Conservation (phyloP, 2,888 invertebrate species). For the Oegoconia quadripuncta region DNA sequence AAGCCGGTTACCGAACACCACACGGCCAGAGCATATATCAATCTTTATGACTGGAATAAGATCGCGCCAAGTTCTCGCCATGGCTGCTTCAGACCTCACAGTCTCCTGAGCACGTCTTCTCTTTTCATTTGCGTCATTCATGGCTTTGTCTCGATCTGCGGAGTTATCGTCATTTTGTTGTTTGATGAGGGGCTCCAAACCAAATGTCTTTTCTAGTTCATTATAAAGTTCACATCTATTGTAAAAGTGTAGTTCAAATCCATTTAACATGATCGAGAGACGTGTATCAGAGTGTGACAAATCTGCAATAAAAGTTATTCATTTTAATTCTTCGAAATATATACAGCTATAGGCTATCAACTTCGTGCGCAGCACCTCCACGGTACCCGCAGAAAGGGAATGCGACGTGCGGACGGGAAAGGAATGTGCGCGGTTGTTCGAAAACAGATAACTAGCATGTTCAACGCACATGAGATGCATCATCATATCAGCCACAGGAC, state of each 20-base stretch:
- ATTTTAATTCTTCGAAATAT: no score
- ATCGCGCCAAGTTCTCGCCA: slow-evolving; percentile 95
- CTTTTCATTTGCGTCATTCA: slow-evolving; percentile 82
- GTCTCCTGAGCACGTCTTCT: slow-evolving; percentile 70
- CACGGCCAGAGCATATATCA: slow-evolving; percentile 93
- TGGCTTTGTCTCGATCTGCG: slow-evolving; percentile 76
- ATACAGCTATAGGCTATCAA: no score
- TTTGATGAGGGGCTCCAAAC: slow-evolving; percentile 88
- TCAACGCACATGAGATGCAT: no score
- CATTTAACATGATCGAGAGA: slow-evolving; percentile 93
- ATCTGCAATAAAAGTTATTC: slow-evolving; percentile 80
- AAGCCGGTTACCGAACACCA: slow-evolving; percentile 96
- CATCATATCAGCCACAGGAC: no score
- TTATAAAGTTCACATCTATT: slow-evolving; percentile 94
- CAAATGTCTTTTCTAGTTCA: slow-evolving; percentile 92
- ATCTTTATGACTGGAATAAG: slow-evolving; percentile 97
- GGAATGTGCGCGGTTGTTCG: no score
- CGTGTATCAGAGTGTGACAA: slow-evolving; percentile 96
- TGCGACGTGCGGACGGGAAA: no score
- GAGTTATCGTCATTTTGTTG: slow-evolving; percentile 79
- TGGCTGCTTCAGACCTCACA: slow-evolving; percentile 87
- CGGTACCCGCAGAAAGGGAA: no score
- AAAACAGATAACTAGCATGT: no score
- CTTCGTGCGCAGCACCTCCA: no score
- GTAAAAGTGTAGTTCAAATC: slow-evolving; percentile 96